These are phyloP conservation scores for Cylas formicarius DNA, from an alignment of 1,140 invertebrate species.

Conservation along the genomic window DNA sequence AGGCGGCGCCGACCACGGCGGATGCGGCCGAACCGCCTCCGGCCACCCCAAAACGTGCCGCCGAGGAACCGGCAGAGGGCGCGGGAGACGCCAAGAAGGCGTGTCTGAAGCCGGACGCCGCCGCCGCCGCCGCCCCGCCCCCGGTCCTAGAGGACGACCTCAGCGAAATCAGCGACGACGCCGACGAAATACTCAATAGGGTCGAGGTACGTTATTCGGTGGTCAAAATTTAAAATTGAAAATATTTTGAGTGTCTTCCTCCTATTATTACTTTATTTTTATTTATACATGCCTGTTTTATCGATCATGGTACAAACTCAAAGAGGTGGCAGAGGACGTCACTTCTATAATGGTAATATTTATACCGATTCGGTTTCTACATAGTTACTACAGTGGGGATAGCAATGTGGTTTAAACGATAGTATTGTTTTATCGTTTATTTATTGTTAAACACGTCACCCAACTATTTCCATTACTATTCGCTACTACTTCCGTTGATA, in stretches of 20 bases:
- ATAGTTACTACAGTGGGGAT: too few relatives aligned
- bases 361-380: too few relatives aligned
- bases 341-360: too few relatives aligned
- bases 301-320: not conserved
- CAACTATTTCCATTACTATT: too few relatives aligned
- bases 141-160: constrained; percentile 63
- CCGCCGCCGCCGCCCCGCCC: constrained; percentile 46
- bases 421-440: too few relatives aligned
- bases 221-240: constrained; percentile 18
- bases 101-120: constrained; percentile 45
- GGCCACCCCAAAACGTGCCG: constrained; percentile 25
- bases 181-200: constrained; percentile 75
- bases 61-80: constrained; percentile 41
- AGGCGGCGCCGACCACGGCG: constrained; percentile 4
- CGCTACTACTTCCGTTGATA: too few relatives aligned
- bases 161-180: constrained; percentile 80
- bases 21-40: not conserved
- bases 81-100: constrained; percentile 45
- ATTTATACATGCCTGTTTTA: too few relatives aligned
- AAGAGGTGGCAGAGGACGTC: too few relatives aligned
- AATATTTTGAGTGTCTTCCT: not conserved
- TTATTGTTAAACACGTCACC: too few relatives aligned
- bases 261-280: not conserved
- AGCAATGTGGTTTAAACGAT: too few relatives aligned
- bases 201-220: constrained; percentile 68